Base-by-base conservation (phyloP, 2,113 vertebrate species). In the Xenopus laevis region DNA sequence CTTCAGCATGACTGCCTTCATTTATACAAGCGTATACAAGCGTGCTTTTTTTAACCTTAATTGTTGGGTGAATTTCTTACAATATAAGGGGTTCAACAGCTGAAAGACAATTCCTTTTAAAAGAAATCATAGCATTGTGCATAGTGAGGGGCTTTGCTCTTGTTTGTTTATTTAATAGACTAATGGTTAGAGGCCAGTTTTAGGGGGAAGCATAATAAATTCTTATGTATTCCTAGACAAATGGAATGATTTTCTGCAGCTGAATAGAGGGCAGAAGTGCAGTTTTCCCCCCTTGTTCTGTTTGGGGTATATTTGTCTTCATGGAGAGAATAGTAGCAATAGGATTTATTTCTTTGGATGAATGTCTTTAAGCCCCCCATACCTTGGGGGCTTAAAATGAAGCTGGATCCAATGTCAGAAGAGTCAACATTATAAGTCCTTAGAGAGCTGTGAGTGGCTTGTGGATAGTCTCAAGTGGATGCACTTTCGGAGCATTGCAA, bases 381-480 rank as follows among this genome's bases (percentile, higher is more conserved):
- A 81, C 86, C 88, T 87, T 83, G 84, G 79, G 90, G 88, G 84
- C 85, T 87, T 89, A 86, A 83, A 81, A 82, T 79, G 69, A 88
- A 87, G 87, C 86, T 88, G 84, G 87, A 87, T 88, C 83, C 84
- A 85, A 80, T 85, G 87, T 87, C 89, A 89, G 84, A 74, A 87
- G 82, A 89, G 88, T 89, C 88, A 90, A 89, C 87, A 90, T 84
- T 87, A 85, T 88, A 87, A 88, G 83, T 87, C 86, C 86, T 86
- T 84, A 81, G 84, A 84, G 87, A 87, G 85, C 76, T 79, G 81
- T 85, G 87, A 90, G 87, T 83, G 84, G 83, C 84, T 86, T 87
- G 84, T 82, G 81, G 84, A 83, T 82, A 80, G 87, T 86, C 88
- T 92, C 87, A 91, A 93, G 91, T 91, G 91, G 87, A 86, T 84